Evolutionary conservation across 2,113 vertebrate genomes (phyloP), one percentile per base, ranked within the genome.

Genomic region (Pangasianodon gigas): DNA sequence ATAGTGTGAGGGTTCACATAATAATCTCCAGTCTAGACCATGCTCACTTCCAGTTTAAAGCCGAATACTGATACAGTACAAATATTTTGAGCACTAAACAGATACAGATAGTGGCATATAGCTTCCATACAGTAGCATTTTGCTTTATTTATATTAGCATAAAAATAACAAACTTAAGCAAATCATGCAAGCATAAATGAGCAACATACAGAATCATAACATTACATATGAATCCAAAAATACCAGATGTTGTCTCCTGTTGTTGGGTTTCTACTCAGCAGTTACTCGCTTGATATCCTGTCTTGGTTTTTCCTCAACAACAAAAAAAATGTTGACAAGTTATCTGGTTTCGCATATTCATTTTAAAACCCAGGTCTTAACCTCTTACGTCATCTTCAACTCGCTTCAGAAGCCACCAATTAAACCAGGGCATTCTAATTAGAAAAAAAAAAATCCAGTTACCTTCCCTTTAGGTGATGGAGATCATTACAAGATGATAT

Each of bases 401-500:
- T 51, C 16, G 24, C 48, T 58, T 89, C 62, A 87, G 86, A 90
- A 85, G 62, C 86, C 86, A 86, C 85, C 44, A 86, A 87, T 91
- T 92, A 88, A 91, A 79, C 62, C 24, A 67, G 19, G 24, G 29
- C 86, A 19, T 80, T 77, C 88, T 89, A 88, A 91, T 90, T 89
- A 91, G 54, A 89, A 54, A n/a, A 81, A 87, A 91, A 88, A 86
- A 86, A 74, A 67, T 89, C 81, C 87, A 77, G 77, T 82, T 83
- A 87, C 71, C 65, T 60, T 77, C 56, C 79, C 86, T 60, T 83
- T 44, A 79, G 83, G 87, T 84, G 41, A 32, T 19, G 14, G n/a
- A 32, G 29, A 82, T 82, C 6, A 81, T 79, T 71, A 80, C 14
- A 54, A 69, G 83, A 77, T 65, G 74, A 91, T 75, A 88, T 88